Percentiles rank a stretch among this genome's conserved stretches.
These are phyloP conservation scores for Aurelia aurita DNA, from an alignment of 30 jellyfish, hydroid and myxozoan species.

Conservation along the genomic window DNA sequence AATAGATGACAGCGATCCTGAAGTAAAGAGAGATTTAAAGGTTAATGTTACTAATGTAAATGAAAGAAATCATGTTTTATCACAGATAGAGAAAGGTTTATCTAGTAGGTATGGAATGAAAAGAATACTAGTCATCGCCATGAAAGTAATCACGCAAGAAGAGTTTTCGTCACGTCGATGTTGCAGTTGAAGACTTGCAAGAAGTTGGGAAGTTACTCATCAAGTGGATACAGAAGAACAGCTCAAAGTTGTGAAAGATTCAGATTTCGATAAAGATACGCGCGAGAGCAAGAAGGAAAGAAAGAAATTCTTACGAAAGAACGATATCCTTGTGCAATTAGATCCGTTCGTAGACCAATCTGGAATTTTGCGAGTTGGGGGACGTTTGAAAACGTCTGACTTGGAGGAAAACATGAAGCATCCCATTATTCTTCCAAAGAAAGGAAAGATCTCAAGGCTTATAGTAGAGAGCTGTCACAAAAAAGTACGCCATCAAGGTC, in stretches of 20 bases:
- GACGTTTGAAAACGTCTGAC: constrained; percentile 4
- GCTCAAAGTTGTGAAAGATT: constrained; percentile 18
- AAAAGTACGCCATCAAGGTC: constrained; percentile 48
- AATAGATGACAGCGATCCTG: no score
- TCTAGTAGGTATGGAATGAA: constrained; percentile 20
- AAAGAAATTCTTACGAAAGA: no score
- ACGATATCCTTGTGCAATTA: background rate
- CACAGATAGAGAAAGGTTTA: background rate
- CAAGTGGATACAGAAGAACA: constrained; percentile 21
- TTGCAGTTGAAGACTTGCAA: constrained; percentile 39
- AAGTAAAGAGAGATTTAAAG: no score
- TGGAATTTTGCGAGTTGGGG: constrained; percentile 13
- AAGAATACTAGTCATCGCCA: constrained; percentile 4
- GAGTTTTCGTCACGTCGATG: background rate
- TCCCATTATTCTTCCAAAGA: constrained; percentile 45
- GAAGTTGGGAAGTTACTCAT: constrained; percentile 30
- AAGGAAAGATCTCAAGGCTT: constrained; percentile 5
- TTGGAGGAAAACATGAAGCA: constrained; percentile 21
- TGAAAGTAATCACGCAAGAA: constrained; percentile 3
- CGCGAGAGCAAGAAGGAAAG: background rate
- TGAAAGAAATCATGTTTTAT: constrained; percentile 17
- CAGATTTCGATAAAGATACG: background rate
- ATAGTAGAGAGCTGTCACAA: constrained; percentile 34
- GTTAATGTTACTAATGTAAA: no score
- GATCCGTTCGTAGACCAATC: background rate